Evolutionary conservation across 2,113 vertebrate species (phyloP).

Genomic region (Ptyas mucosa): DNA sequence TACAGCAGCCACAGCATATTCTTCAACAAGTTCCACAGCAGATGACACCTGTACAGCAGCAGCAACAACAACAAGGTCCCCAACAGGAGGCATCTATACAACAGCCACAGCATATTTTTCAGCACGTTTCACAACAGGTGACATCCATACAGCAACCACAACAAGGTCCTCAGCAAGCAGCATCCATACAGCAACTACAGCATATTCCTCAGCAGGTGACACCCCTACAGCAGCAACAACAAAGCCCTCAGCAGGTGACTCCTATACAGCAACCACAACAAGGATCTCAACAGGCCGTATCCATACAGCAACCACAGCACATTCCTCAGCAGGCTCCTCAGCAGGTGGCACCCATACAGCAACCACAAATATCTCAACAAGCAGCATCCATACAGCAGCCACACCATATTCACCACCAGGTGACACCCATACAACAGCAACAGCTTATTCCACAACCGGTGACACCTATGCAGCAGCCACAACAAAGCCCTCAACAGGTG

Average conservation of each 20-base stretch:
- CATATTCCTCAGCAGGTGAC: constrained; percentile 18
- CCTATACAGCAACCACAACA: neutral
- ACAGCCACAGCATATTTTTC: constrained; percentile 19
- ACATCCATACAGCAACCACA: neutral
- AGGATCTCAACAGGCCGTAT: neutral
- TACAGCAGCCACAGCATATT: constrained; percentile 4
- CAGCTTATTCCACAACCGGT: neutral
- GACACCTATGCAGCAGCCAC: neutral
- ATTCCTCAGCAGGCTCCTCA: neutral
- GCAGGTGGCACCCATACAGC: neutral
- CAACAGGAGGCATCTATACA: neutral
- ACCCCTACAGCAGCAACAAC: constrained; percentile 17
- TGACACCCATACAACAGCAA: constrained; percentile 28
- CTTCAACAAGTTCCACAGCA: constrained; percentile 23
- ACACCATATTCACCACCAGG: constrained; percentile 8
- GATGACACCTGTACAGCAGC: neutral
- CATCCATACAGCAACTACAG: neutral
- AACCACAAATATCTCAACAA: neutral
- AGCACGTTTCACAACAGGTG: neutral
- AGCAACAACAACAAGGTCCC: constrained; percentile 21
- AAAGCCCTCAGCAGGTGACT: neutral
- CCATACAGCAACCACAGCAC: constrained; percentile 28
- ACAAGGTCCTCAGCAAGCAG: neutral
- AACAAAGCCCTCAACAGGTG: constrained; percentile 28
- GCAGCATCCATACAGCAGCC: constrained; percentile 34